Percentiles rank a stretch among this genome's conserved stretches.
Conservation (phyloP, 1,140 invertebrate species). For the Maconellicoccus hirsutus region DNA sequence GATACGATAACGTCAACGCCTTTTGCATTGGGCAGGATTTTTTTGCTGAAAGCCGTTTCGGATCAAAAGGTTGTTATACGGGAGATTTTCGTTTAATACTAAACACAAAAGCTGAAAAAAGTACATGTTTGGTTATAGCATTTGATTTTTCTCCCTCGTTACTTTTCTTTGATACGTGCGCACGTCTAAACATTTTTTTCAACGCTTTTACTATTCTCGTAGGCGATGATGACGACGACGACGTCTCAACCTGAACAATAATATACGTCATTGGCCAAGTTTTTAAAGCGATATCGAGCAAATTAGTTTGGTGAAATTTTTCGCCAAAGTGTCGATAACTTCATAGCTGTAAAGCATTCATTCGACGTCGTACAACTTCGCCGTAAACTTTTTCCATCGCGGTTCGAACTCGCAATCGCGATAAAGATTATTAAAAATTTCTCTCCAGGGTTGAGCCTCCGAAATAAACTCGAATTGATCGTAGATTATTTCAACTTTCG, state of each 20-base stretch:
- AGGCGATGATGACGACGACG: not conserved
- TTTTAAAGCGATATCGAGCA: not conserved
- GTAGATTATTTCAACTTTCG: too few relatives aligned
- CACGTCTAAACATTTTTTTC: not conserved
- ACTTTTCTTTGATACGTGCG: not conserved
- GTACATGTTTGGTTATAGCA: not conserved
- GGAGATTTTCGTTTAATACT: not conserved
- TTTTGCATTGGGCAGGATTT: not conserved
- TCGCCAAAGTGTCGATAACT: not conserved
- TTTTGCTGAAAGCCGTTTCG: not conserved
- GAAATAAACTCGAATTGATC: too few relatives aligned
- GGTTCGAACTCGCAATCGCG: not conserved
- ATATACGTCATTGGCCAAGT: not conserved
- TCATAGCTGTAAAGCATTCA: not conserved
- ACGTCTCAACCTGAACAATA: not conserved
- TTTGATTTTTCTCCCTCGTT: not conserved
- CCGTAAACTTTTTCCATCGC: not conserved
- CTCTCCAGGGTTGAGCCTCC: not conserved
- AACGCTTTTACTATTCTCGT: not conserved
- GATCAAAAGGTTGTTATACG: not conserved
- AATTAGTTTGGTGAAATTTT: not conserved
- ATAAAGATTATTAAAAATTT: constrained; percentile 1
- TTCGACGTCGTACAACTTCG: not conserved
- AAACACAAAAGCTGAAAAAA: not conserved
- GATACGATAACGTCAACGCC: not conserved